Percentiles rank a stretch among this genome's conserved stretches.
phyloP scores from a whole-genome alignment of 2,888 invertebrate genomes.

The Xanthia icteritia region DNA sequence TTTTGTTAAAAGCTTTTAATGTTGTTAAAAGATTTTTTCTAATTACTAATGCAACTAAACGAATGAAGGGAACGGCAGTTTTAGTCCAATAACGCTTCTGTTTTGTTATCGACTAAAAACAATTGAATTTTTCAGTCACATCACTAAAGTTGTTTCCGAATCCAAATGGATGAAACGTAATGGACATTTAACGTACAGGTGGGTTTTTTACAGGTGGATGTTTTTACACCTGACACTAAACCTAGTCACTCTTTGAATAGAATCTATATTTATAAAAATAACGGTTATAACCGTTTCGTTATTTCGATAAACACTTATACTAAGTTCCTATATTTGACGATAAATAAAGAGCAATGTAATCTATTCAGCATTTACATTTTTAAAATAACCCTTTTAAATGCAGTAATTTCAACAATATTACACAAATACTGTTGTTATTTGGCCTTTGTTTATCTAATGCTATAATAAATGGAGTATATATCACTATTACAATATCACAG shows the following conservation, averaged over 20 bases:
- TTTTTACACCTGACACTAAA: background rate
- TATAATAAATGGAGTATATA: background rate
- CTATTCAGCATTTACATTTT: background rate
- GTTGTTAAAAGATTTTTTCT: background rate
- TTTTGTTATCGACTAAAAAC: too few species aligned
- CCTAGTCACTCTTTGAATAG: background rate
- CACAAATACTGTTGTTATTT: background rate
- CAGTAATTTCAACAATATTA: background rate
- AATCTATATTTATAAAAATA: background rate
- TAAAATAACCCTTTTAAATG: background rate
- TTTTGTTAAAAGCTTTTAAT: accelerated
- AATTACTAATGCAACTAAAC: background rate
- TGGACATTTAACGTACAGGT: background rate
- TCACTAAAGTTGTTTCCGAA: conserved; percentile 11
- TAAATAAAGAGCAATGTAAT: background rate
- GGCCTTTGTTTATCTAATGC: background rate
- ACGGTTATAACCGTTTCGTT: background rate
- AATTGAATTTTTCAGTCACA: background rate
- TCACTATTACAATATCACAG: background rate
- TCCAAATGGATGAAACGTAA: conserved; percentile 8
- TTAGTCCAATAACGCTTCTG: background rate
- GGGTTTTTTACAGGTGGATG: background rate
- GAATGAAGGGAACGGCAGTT: too few species aligned
- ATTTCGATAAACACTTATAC: background rate
- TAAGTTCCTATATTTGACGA: background rate